Percentiles rank a stretch among this genome's conserved stretches.
These are phyloP conservation scores for Callionymus lyra DNA, from an alignment of 2,113 vertebrate species.

Conservation along the genomic window DNA sequence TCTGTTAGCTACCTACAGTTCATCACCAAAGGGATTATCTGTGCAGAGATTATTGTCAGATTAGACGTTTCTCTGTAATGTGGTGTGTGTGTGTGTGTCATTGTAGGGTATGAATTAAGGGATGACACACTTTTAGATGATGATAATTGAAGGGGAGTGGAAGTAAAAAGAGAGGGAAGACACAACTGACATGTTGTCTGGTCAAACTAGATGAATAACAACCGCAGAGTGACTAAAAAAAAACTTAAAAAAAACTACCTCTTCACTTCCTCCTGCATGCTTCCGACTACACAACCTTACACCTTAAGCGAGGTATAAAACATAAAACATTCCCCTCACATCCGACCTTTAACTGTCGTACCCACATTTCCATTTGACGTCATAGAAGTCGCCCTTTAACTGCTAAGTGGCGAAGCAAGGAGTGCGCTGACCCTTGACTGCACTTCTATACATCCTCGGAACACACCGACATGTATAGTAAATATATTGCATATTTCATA, in stretches of 20 bases:
- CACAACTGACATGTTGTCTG: too few species aligned
- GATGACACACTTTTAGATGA: slow-evolving; percentile 8
- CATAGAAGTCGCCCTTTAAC: slow-evolving; percentile 1
- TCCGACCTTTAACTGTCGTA: too few species aligned
- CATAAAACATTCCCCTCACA: too few species aligned
- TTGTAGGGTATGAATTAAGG: neutral
- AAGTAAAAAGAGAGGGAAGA: too few species aligned
- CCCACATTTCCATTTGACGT: too few species aligned
- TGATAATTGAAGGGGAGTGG: slow-evolving; percentile 3
- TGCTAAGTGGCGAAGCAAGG: neutral
- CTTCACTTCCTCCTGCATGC: too few species aligned
- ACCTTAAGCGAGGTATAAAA: too few species aligned
- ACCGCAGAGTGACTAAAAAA: neutral
- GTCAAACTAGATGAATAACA: neutral
- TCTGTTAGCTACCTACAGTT: slow-evolving; percentile 5
- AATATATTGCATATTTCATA: slow-evolving; percentile 21
- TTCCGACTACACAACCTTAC: too few species aligned
- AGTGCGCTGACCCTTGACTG: neutral
- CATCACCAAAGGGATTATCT: slow-evolving; percentile 41
- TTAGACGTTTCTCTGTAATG: slow-evolving; percentile 41
- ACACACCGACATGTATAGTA: neutral
- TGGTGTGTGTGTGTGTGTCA: slow-evolving; percentile 19
- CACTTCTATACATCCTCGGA: too few species aligned
- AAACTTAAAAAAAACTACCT: too few species aligned
- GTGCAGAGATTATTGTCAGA: slow-evolving; percentile 46